A percentile compares a stretch with the other conserved stretches of the same genome.
phyloP scores from a whole-genome alignment of 2,113 vertebrate genomes.

The Danionella cerebrum region DNA sequence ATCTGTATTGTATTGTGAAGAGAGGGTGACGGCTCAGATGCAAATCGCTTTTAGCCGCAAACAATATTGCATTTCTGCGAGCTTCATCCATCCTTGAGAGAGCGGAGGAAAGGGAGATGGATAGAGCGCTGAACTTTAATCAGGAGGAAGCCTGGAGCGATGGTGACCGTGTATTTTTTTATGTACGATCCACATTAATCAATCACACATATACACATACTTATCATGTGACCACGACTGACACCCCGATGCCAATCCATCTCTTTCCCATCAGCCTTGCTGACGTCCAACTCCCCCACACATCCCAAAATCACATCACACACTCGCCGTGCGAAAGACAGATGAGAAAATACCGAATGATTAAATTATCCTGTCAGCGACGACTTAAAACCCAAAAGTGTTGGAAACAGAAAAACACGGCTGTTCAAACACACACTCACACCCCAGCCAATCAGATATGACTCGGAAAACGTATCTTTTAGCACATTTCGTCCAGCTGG shows the following conservation, averaged over 20 bases:
- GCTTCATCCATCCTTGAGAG: conserved; percentile 39
- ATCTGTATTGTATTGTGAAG: conserved; percentile 13
- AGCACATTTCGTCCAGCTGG: background rate
- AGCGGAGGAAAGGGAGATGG: conserved; percentile 55
- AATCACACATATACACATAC: conserved; percentile 55
- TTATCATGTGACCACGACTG: conserved; percentile 60
- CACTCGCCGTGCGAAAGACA: conserved; percentile 13
- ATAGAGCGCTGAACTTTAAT: conserved; percentile 71
- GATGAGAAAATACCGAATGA: conserved; percentile 21
- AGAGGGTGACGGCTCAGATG: conserved; percentile 41
- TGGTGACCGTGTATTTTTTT: conserved; percentile 42
- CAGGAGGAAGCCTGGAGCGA: conserved; percentile 63
- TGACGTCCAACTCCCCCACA: conserved; percentile 31
- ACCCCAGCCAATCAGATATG: conserved; percentile 3
- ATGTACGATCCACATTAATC: conserved; percentile 71
- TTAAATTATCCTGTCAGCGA: conserved; percentile 16
- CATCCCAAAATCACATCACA: conserved; percentile 35
- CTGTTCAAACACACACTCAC: background rate
- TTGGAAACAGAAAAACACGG: background rate
- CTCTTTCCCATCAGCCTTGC: conserved; percentile 62
- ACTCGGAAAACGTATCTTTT: background rate
- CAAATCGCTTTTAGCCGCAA: conserved; percentile 45
- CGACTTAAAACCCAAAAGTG: conserved; percentile 1
- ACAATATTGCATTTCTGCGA: conserved; percentile 38
- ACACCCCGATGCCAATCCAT: conserved; percentile 57